Evolutionary conservation across 2,888 invertebrate species (phyloP), one percentile per base, ranked within the genome.

Genomic region (Tachina fera): DNA sequence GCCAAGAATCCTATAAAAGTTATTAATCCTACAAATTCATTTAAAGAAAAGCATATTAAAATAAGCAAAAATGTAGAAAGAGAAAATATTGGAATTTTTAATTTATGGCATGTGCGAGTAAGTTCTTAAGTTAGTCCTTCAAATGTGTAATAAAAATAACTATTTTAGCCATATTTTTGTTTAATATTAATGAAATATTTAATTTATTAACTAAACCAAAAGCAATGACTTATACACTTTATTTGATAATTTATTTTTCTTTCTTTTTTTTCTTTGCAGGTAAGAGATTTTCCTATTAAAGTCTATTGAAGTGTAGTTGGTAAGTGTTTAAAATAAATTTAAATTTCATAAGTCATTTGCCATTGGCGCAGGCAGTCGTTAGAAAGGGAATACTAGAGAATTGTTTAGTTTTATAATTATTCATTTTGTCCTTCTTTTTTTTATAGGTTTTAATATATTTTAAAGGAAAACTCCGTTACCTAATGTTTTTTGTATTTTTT

Each of bases 1-100:
- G 43, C 61, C 16, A 41, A 63, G 49, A 4, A 63, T 51, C n/a
- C n/a, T 45, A 45, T 8, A 45, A 3, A 47, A 47, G 31, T 58
- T 67, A 76, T 39, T 76, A 76, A 67, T 56, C 53, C 56, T 14
- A 31, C 16, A 56, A 65, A 56, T 56, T 53, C 31, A 47, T 75
- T 65, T 75, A 10, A 51, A n/a, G 22, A 13, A 53, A 65, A 63
- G n/a, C 53, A 4, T 56, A 47, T 74, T 51, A 63, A 51, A 31
- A 19, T 53, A 19, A 56, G 16, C 4, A 22, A 9, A 65, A 31
- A 10, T 16, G 1, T 6, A 9, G 41, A 41, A 41, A 77, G 13
- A 13, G n/a, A 51, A 16, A 74, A n/a, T 10, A 16, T 43, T 41
- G 39, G 41, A 41, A 60, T 60, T 60, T 60, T 16, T 60, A n/a